A percentile compares a stretch with the other conserved stretches of the same genome.
Evolutionary conservation across 2,888 invertebrate genomes (phyloP).

Genomic region (Steinernema carpocapsae): DNA sequence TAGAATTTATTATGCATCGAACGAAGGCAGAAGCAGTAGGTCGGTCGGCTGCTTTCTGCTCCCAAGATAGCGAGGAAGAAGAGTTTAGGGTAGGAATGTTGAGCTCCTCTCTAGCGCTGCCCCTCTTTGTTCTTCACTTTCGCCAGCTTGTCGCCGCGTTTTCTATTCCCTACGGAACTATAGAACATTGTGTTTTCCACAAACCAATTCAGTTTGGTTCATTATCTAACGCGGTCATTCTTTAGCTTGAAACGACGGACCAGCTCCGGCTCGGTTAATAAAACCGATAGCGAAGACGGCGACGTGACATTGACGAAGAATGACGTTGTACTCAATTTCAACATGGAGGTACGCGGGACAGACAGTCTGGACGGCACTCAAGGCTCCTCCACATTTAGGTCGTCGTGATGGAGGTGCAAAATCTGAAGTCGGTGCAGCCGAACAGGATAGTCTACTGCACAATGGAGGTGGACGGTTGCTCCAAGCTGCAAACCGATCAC

Average conservation of each 20-base stretch:
- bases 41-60: no score
- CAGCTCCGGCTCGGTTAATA: slow-evolving; percentile 74
- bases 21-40: no score
- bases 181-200: slow-evolving; percentile 26
- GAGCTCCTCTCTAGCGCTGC: slow-evolving; percentile 8
- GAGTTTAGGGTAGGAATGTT: slow-evolving; percentile 1
- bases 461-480: slow-evolving; percentile 99
- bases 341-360: slow-evolving; percentile 81
- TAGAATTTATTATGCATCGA: no score
- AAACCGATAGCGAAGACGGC: slow-evolving; percentile 85
- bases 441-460: slow-evolving; percentile 99
- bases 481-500: slow-evolving; percentile 97
- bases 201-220: neutral
- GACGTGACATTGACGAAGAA: slow-evolving; percentile 94
- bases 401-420: slow-evolving; percentile 98
- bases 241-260: slow-evolving; percentile 69
- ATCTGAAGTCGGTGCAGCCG: slow-evolving; percentile 90
- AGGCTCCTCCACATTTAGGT: slow-evolving; percentile 75
- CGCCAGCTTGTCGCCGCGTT: slow-evolving; percentile 24
- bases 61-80: neutral
- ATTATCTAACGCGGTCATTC: slow-evolving; percentile 35
- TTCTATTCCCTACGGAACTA: slow-evolving; percentile 30
- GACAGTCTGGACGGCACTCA: slow-evolving; percentile 12
- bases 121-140: slow-evolving; percentile 23
- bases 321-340: slow-evolving; percentile 78